Evolutionary conservation across 2,113 vertebrate genomes (phyloP), one percentile per base, ranked within the genome.

Genomic region (Alligator sinensis): DNA sequence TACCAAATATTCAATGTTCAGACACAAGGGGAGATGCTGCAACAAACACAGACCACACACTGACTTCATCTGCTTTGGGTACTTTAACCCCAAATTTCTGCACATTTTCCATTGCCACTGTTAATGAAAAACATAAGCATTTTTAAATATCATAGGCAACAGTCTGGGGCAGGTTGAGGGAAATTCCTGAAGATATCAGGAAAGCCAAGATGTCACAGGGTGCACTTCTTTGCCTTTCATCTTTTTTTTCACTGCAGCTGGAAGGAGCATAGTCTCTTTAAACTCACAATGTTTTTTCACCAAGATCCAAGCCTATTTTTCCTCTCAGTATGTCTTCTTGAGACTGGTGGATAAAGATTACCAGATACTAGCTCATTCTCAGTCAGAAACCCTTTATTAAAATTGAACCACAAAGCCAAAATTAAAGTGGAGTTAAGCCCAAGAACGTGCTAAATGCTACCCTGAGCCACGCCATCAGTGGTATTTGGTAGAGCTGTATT

Each of bases 21-120:
- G 86, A 87, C 80, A 85, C 74, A 94, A 16, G 11, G 75, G 64
- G 92, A 91, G 64, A 95, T 34, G 47, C 89, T 90, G 13, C 38
- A 89, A 75, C 30, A 87, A 91, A 82, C 62, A 84, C 47, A 95
- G 95, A 94, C 96, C 95, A 96, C 93, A 94, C 94, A 96, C 86
- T 72, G 70, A 77, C 80, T 97, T 91, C 15, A 87, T 77, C 47
- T 75, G 77, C 25, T 95, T 81, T 92, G 75, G 55, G 47, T 87
- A 90, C 77, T 30, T 62, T 62, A 76, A 61, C 70, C 47, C 24
- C 0, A 0, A 77, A 17, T 82, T 82, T 90, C 90, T 90, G 30
- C 72, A 79, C 63, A 79, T 87, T 95, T 96, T 96, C 89, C 81
- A 68, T 27, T 91, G 72, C 58, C 64, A 66, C 92, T 80, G n/a